Base-by-base conservation (phyloP, 2,888 invertebrate genomes). In the Mallateleia sp. region DNA sequence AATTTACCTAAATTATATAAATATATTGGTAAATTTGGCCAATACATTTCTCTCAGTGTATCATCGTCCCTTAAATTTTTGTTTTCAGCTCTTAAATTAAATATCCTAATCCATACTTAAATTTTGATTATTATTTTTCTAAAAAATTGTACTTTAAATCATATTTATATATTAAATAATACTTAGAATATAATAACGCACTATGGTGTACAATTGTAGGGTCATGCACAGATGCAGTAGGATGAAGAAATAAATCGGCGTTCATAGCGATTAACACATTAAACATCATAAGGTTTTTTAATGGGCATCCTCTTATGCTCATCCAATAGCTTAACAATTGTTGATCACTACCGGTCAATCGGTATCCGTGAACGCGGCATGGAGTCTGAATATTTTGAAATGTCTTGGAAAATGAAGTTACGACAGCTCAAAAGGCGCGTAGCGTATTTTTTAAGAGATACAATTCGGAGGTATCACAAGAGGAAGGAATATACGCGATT, bases 401-500 rank as follows among this genome's bases (percentile, higher is more conserved):
- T 91, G 15, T 93, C 94, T 6, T 95, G 94, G 95, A 93, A 91
- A 83, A 56, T 80, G 20, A 94, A 92, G 71, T 52, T 95, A n/a
- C 91, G 92, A 79, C 90, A 89, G 52, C 56, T 95, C 34, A 93
- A 93, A 22, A 91, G 93, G 56, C 91, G 91, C 4, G 78, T 94
- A 20, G 89, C 92, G 14, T 85, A 90, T 22, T 83, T 94, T 20
- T 58, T 94, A 24, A 91, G 92, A 58, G 88, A 90, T 1, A 87
- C 91, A 0, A 87, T 91, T 28, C 82, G 84, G 5, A 71, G 75
- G 1, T 83, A 79, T 4, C 50, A 75, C 47, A 92, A 89, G 75
- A 94, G 94, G 82, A 95, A 95, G 91, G 97, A 97, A 45, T 97
- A 97, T 93, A 95, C 96, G 89, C 96, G 96, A 91, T 96, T 97